Percentiles rank a stretch among this genome's conserved stretches.
These are phyloP conservation scores for Sinocyclocheilus maitianheensis DNA, from an alignment of 2,113 vertebrate species.

Conservation along the genomic window DNA sequence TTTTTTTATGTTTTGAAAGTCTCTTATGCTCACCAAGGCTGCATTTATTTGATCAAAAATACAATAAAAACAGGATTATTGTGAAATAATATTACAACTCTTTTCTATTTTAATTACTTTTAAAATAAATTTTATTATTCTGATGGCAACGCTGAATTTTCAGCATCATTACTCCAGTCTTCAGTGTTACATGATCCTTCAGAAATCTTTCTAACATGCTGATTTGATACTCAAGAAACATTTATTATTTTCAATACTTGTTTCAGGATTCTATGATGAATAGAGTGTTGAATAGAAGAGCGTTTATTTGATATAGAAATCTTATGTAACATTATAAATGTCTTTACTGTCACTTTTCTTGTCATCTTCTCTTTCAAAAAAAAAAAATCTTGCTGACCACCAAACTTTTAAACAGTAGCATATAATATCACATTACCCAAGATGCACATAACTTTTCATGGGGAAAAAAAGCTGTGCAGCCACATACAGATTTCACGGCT, in stretches of 20 bases:
- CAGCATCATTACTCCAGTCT: neutral
- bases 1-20: neutral
- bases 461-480: neutral
- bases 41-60: neutral
- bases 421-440: neutral
- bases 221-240: neutral
- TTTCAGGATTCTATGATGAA: no score
- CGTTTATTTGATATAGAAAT: no score
- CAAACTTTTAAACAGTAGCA: neutral
- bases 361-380: no score
- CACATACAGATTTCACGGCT: slow-evolving; percentile 17
- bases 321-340: no score
- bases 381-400: neutral
- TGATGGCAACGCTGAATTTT: neutral
- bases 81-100: no score
- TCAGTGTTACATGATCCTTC: neutral
- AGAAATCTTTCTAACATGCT: neutral
- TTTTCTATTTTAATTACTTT: neutral
- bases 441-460: neutral
- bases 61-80: neutral
- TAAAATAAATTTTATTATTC: neutral
- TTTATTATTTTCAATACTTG: neutral
- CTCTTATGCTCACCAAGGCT: neutral
- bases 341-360: no score
- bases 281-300: no score